Evolutionary conservation across 2,797 vertebrate genomes (phyloP).

Genomic region (Mus minutoides): DNA sequence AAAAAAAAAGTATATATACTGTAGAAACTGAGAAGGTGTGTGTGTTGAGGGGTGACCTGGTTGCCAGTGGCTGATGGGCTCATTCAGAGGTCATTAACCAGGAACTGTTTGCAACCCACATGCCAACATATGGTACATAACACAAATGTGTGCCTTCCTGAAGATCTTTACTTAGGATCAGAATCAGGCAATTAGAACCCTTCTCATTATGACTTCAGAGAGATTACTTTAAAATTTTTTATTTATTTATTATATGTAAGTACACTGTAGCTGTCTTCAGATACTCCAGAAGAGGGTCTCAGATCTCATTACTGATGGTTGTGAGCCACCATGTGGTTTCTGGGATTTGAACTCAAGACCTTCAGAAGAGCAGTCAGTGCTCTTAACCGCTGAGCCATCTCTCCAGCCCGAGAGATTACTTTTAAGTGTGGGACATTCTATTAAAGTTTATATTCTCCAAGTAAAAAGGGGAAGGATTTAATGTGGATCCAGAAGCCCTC

Average conservation of each 20-base stretch:
- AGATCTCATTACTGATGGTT: too few species aligned
- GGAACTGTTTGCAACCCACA: neutral
- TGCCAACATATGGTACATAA: neutral
- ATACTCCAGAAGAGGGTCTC: too few species aligned
- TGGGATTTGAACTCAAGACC: too few species aligned
- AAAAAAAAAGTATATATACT: neutral
- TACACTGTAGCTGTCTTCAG: too few species aligned
- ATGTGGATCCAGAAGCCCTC: neutral
- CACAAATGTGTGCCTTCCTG: neutral
- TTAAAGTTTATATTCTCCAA: neutral
- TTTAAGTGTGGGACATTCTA: constrained; percentile 11
- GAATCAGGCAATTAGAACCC: neutral
- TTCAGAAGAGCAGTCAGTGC: too few species aligned
- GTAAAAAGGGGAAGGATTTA: neutral
- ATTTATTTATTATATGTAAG: too few species aligned
- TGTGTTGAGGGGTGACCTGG: too few species aligned
- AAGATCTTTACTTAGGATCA: neutral
- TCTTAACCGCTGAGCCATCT: too few species aligned
- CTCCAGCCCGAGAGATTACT: neutral
- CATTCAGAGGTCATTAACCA: neutral
- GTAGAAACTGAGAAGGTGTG: neutral
- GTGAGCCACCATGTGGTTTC: too few species aligned
- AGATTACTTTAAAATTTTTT: neutral
- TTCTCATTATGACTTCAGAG: neutral
- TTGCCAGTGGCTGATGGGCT: neutral